Evolutionary conservation across 2,888 invertebrate genomes (phyloP), one percentile per base, ranked within the genome.

Genomic region (Synergus itoensis): DNA sequence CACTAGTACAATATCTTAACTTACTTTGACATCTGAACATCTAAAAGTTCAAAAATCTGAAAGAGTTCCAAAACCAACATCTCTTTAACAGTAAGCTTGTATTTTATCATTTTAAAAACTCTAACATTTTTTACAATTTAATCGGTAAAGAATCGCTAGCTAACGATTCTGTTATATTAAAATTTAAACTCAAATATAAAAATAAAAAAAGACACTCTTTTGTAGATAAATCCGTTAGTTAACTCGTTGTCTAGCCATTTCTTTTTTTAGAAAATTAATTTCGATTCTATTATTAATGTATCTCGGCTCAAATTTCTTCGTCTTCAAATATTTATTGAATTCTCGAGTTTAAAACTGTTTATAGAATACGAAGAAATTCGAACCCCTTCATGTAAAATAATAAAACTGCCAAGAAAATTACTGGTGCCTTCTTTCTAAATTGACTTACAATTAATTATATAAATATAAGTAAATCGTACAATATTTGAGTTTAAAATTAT

Each of bases 1-100:
- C 91, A 91, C 84, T 91, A 90, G 83, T 62, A 43, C 16, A 57
- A 40, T 36, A 16, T 16, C 36, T 18, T 41, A 65, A 63, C 16
- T 40, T 53, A 40, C 36, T 53, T 53, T 53, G 69, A 45, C 48
- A n/a, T 28, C 48, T n/a, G 28, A 28, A 14, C 21, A 36, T 28
- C 28, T 28, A 28, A 28, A 28, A 28, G 28, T 28, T 28, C 28
- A 0, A 28, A 28, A 28, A 28, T 28, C 5, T 4, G n/a, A n/a
- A n/a, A 73, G 11, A 53, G n/a, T 40, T 73, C 16, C 9, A 53
- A 45, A 16, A 2, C 48, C 28, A 36, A 4, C 18, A 16, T 53
- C 14, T 53, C n/a, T 73, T 73, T 1, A 53, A 36, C 4, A 36
- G 53, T 53, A 73, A 53, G 48, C 16, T 16, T 36, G 41, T n/a